Percentiles rank a stretch among this genome's conserved stretches.
These are phyloP conservation scores for Ashinkailepas kermadecensis DNA, from an alignment of 2,888 invertebrate species.

Conservation along the genomic window DNA sequence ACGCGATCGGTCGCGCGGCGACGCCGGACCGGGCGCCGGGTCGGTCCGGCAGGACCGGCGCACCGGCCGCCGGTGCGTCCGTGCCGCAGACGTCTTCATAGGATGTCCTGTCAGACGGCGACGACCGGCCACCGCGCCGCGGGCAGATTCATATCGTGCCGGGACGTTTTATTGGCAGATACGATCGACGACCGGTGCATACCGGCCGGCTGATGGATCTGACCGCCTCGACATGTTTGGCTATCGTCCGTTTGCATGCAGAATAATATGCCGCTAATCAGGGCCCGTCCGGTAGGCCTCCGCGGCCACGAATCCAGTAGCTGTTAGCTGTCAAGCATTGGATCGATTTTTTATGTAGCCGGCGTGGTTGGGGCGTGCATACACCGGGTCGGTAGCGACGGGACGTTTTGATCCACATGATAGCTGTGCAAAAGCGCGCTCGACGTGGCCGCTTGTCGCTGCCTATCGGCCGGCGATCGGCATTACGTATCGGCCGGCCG, in stretches of 20 bases:
- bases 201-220: constrained; percentile 1
- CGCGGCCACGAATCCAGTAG: not conserved
- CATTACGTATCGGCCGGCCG: not conserved
- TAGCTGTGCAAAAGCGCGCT: constrained; percentile 3
- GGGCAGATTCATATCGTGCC: not conserved
- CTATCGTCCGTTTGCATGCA: not conserved
- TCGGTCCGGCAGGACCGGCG: too few relatives aligned
- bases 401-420: constrained; percentile 17
- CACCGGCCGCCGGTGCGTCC: not conserved
- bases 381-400: not conserved
- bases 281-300: not conserved
- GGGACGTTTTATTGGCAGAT: constrained; percentile 6
- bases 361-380: not conserved
- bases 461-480: not conserved
- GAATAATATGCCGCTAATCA: constrained; percentile 15
- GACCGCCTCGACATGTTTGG: not conserved
- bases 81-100: not conserved
- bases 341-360: constrained; percentile 18
- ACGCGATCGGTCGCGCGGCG: not conserved
- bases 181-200: not conserved
- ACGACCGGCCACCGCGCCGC: not conserved
- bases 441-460: constrained; percentile 8
- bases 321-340: not conserved
- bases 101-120: not conserved
- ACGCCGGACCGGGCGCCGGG: not conserved